A percentile compares a stretch with the other conserved stretches of the same genome.
phyloP scores from a whole-genome alignment of 30 jellyfish, hydroid and myxozoan species.

The Turritopsis dohrnii region DNA sequence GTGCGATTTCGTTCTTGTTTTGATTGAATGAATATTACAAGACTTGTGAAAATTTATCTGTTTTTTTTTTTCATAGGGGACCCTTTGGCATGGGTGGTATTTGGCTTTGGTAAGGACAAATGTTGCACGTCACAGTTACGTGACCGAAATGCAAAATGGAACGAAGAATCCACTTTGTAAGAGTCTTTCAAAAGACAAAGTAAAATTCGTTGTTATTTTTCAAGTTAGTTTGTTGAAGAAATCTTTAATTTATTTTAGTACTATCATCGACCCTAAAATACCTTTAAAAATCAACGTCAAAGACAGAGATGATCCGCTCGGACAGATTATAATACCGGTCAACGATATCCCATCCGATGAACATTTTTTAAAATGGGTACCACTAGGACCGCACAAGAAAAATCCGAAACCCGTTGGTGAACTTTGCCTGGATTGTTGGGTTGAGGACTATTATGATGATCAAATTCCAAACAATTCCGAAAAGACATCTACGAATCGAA shows the following conservation, averaged over 20 bases:
- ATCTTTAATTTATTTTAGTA: slow-evolving; percentile 40
- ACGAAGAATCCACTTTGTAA: slow-evolving; percentile 71
- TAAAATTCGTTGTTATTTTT: too few species aligned
- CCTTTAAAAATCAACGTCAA: slow-evolving; percentile 74
- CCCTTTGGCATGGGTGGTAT: slow-evolving; percentile 86
- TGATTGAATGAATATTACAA: background rate
- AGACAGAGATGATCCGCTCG: slow-evolving; percentile 84
- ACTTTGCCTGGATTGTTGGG: slow-evolving; percentile 87
- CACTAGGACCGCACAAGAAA: slow-evolving; percentile 79
- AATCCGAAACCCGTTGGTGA: slow-evolving; percentile 74
- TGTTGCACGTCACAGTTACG: slow-evolving; percentile 71
- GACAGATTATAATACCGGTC: slow-evolving; percentile 68
- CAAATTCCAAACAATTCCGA: slow-evolving; percentile 32
- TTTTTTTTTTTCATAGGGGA: slow-evolving; percentile 33
- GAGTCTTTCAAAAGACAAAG: too few species aligned
- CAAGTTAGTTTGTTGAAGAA: too few species aligned
- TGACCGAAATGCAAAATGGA: slow-evolving; percentile 79
- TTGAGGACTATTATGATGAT: slow-evolving; percentile 56
- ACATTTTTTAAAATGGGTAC: slow-evolving; percentile 77
- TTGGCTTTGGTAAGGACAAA: slow-evolving; percentile 83
- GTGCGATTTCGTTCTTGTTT: background rate
- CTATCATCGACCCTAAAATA: slow-evolving; percentile 52
- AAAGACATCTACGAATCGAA: slow-evolving; percentile 22
- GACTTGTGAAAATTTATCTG: background rate
- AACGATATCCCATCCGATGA: slow-evolving; percentile 82